phyloP scores from a whole-genome alignment of 2,888 invertebrate species.

The Melipona bicolor region DNA sequence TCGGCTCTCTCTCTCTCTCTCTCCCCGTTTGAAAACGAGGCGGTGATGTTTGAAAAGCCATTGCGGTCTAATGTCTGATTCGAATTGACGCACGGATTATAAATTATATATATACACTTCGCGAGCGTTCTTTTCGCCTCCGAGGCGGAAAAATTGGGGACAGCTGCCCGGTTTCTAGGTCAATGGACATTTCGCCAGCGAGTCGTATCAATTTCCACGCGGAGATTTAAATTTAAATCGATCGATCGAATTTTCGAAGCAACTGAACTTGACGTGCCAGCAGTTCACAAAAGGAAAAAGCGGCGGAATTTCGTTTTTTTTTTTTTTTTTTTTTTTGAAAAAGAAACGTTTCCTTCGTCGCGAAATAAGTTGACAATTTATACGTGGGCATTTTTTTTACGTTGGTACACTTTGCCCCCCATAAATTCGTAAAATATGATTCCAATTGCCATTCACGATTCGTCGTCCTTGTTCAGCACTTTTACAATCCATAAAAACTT shows the following conservation, averaged over 20 bases:
- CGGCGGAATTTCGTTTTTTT: no score
- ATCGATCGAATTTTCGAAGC: neutral
- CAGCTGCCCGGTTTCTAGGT: slow-evolving; percentile 30
- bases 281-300: no score
- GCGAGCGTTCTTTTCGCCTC: slow-evolving; percentile 14
- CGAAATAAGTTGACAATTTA: no score
- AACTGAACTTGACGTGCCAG: no score
- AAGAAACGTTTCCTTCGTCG: neutral
- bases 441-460: neutral
- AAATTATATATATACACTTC: slow-evolving; percentile 31
- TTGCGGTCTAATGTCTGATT: slow-evolving; percentile 56
- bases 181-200: neutral
- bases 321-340: no score
- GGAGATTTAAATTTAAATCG: neutral
- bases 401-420: neutral
- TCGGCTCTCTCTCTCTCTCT: neutral
- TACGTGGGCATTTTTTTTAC: no score
- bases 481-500: slow-evolving; percentile 43
- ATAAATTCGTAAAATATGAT: neutral
- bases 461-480: neutral
- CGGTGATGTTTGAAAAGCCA: slow-evolving; percentile 37
- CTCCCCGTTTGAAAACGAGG: slow-evolving; percentile 17
- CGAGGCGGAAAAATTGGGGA: neutral
- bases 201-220: neutral
- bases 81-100: slow-evolving; percentile 38